Evolutionary conservation across 1,140 invertebrate species (phyloP).

Genomic region (Listronotus oregonensis): DNA sequence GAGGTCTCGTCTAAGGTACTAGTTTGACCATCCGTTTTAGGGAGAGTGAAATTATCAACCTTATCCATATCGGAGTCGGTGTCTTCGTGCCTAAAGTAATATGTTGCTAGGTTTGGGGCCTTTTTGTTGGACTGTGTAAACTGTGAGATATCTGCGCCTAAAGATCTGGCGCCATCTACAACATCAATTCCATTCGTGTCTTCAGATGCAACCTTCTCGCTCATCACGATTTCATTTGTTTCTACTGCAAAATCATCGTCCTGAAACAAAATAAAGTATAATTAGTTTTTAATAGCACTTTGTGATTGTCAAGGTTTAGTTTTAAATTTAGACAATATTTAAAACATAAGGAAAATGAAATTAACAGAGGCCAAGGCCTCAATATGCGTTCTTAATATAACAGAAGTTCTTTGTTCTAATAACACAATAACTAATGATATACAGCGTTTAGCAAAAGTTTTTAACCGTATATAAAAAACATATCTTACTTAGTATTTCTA

Average conservation of each 20-base stretch:
- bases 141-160: slow-evolving; percentile 37
- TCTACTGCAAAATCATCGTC: slow-evolving; percentile 28
- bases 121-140: slow-evolving; percentile 64
- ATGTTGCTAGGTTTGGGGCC: slow-evolving; percentile 79
- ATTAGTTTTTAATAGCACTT: not conserved
- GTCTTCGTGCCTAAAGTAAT: slow-evolving; percentile 82
- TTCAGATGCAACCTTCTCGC: slow-evolving; percentile 22
- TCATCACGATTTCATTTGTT: slow-evolving; percentile 33
- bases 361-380: too few species aligned
- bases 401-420: too few species aligned
- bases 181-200: slow-evolving; percentile 24
- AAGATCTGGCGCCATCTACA: slow-evolving; percentile 26
- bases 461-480: too few species aligned
- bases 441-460: too few species aligned
- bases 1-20: slow-evolving; percentile 68
- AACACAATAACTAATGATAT: too few species aligned
- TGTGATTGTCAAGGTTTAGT: not conserved
- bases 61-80: slow-evolving; percentile 73
- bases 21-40: slow-evolving; percentile 54
- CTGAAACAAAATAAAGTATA: slow-evolving; percentile 18
- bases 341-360: not conserved
- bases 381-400: too few species aligned
- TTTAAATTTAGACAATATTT: not conserved
- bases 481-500: too few species aligned
- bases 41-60: slow-evolving; percentile 46